phyloP scores from a whole-genome alignment of 2,888 invertebrate genomes.

The Dendrolimus pini region DNA sequence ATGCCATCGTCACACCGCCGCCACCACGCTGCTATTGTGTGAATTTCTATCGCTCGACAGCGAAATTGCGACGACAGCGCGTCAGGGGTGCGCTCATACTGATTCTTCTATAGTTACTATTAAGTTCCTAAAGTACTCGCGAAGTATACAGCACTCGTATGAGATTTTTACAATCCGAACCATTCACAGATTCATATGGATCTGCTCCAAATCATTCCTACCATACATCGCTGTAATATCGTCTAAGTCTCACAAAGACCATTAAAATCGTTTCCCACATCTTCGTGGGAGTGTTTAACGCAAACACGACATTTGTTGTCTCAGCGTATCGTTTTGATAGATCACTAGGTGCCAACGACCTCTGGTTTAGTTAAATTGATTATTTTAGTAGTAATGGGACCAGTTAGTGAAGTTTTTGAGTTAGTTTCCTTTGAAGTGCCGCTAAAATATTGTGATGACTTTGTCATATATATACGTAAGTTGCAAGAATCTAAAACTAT shows the following conservation, averaged over 20 bases:
- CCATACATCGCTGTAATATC: background rate
- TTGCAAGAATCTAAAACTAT: too few relatives aligned
- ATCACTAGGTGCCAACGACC: slow-evolving; percentile 35
- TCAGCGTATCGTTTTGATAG: slow-evolving; percentile 39
- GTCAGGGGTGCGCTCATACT: too few relatives aligned
- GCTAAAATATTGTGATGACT: background rate
- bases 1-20: too few relatives aligned
- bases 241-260: slow-evolving; percentile 16
- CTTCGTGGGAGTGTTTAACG: slow-evolving; percentile 37
- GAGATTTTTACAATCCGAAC: too few relatives aligned
- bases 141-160: too few relatives aligned
- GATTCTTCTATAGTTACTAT: too few relatives aligned
- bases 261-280: slow-evolving; percentile 23
- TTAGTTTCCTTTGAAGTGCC: background rate
- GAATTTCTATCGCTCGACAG: too few relatives aligned
- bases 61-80: too few relatives aligned
- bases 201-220: background rate
- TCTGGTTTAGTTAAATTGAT: slow-evolving; percentile 21
- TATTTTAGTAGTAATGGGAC: slow-evolving; percentile 5
- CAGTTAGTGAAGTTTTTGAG: background rate
- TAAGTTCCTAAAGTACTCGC: too few relatives aligned
- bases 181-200: too few relatives aligned
- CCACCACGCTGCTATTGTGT: too few relatives aligned
- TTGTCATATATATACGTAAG: too few relatives aligned
- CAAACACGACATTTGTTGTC: slow-evolving; percentile 38